Evolutionary conservation across 1,140 invertebrate species (phyloP), one percentile per base, ranked within the genome.

Genomic region (Drosophila guanche): DNA sequence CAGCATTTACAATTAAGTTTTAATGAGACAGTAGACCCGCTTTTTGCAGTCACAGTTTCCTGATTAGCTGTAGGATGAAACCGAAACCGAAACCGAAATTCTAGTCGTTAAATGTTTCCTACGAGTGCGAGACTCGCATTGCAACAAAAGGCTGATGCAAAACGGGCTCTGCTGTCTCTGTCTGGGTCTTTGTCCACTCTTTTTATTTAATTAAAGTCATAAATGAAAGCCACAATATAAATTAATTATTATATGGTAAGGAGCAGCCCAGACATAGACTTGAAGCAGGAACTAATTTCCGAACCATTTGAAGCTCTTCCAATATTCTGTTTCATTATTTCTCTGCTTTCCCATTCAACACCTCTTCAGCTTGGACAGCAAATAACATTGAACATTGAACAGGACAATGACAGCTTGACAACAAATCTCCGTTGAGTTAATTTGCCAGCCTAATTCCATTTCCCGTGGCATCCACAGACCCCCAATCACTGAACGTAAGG

Each of bases 371-470:
- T 50, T 51, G 67, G 67, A 47, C 23, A 16, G 62, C 16, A 54
- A 66, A 54, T 29, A 40, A 54, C 58, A 33, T 42, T 25, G 43
- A 40, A 54, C 58, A 33, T 42, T 25, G 43, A 40, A 47, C 58
- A 61, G 55, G 50, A 73, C 68, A 51, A 37, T 50, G 70, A 57
- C 79, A 84, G 65, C 67, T 73, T 73, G 81, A 61, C 56, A 76
- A 74, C 73, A 86, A 86, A 86, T 85, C 77, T 74, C 62, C 48
- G 77, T 52, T 69, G 65, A 74, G 77, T 80, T 86, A 75, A 85
- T 86, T 85, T 81, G 57, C 69, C 73, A 62, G 77, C 68, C 77
- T 81, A 86, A 74, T 86, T 83, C 70, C 77, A 80, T 72, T 80
- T 77, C 63, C 77, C 53, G 22, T 62, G 63, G 43, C 40, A 73